Base-by-base conservation (phyloP, 2,797 vertebrate species). In the Zalophus californianus region DNA sequence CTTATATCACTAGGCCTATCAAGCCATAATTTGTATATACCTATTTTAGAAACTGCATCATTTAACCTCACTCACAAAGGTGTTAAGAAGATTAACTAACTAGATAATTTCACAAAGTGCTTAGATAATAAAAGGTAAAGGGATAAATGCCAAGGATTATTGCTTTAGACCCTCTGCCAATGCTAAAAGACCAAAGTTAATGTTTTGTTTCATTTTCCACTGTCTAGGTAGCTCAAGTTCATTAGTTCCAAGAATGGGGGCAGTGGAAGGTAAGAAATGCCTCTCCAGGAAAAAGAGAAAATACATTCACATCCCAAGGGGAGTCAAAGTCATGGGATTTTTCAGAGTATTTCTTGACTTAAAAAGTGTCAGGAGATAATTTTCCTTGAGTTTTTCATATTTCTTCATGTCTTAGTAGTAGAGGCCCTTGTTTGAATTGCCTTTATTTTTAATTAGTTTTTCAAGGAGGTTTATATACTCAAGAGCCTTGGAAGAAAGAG, bases 1-100 rank as follows among this genome's bases (percentile, higher is more conserved):
- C 83, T 96, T 75, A 9, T 77, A 97, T 86, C 77, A 91, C 83
- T 97, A 95, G 79, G 94, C 90, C 90, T 94, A 95, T 97, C 94
- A 98, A 97, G 78, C 94, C 97, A 97, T 97, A 97, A 98, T 98
- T 96, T 98, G 88, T 96, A 97, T 97, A 94, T 98, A 98, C 97
- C 96, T 98, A 94, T 98, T 97, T 97, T 97, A 98, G 95, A 96
- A 95, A 96, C 82, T 96, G 92, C 90, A 97, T 97, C 97, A 98
- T 97, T 98, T 97, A 97, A 97, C 97, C 95, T 97, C 75, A 93
- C 86, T 97, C 94, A 91, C 95, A 96, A 96, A 98, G 83, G 66
- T 93, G 66, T 96, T 97, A 97, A 86, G 86, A 94, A 98, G 90
- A 97, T 97, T 97, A 98, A 96, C 97, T 98, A 98, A 98, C 88